A percentile compares a stretch with the other conserved stretches of the same genome.
phyloP scores from a whole-genome alignment of 2,888 invertebrate genomes.

The Amphipoea oculea region DNA sequence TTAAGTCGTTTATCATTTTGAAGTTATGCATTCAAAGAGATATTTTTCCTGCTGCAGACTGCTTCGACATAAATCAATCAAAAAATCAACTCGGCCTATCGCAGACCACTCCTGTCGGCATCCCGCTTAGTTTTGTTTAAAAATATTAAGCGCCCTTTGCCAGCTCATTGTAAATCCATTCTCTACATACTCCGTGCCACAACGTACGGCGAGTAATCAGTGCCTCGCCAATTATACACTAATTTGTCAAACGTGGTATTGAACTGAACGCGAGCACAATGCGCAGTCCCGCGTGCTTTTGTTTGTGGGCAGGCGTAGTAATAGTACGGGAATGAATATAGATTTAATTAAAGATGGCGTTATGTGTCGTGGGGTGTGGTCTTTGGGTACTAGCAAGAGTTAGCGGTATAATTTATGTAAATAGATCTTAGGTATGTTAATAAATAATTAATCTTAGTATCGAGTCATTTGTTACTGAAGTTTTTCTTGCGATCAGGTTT shows the following conservation, averaged over 20 bases:
- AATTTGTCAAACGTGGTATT: constrained; percentile 52
- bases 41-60: background rate
- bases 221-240: constrained; percentile 50
- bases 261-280: constrained; percentile 38
- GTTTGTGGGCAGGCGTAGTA: constrained; percentile 28
- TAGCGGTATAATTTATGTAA: background rate
- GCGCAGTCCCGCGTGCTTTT: constrained; percentile 35
- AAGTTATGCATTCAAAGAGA: background rate
- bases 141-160: background rate
- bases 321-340: constrained; percentile 26
- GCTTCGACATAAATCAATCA: background rate
- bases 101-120: background rate
- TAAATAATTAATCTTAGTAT: background rate
- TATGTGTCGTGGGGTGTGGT: background rate
- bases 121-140: background rate
- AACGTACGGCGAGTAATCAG: constrained; percentile 36
- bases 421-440: background rate
- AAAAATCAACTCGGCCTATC: background rate
- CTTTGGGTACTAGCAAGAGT: background rate
- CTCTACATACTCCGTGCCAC: constrained; percentile 12
- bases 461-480: background rate
- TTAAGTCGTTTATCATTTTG: no score
- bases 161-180: constrained; percentile 15
- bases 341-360: constrained; percentile 38
- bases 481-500: background rate